phyloP scores from a whole-genome alignment of 2,113 vertebrate genomes.

The Sigmodon hispidus region DNA sequence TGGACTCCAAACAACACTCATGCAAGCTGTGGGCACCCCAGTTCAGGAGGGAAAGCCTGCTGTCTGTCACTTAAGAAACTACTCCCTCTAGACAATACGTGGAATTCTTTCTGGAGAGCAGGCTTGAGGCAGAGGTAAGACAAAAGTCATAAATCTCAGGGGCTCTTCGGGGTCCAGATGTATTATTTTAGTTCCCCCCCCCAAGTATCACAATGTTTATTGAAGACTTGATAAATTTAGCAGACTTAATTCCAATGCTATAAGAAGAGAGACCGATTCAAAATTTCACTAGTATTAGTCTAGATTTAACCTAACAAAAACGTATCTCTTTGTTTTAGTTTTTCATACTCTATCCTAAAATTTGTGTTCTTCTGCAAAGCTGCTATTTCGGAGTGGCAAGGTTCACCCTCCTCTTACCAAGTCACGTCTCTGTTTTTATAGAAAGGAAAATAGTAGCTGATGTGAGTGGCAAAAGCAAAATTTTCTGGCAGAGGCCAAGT shows the following conservation, averaged over 20 bases:
- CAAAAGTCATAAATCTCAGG: neutral
- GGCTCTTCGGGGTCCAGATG: neutral
- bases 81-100: neutral
- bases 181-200: conserved; percentile 60
- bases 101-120: neutral
- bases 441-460: neutral
- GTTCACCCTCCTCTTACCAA: neutral
- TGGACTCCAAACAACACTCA: conserved; percentile 64
- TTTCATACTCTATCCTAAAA: neutral
- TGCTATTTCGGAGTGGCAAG: neutral
- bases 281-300: conserved; percentile 83
- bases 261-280: conserved; percentile 87
- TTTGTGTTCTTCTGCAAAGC: neutral
- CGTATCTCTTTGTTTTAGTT: neutral
- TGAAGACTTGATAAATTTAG: conserved; percentile 95
- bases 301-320: neutral
- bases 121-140: neutral
- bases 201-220: conserved; percentile 98
- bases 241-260: conserved; percentile 93
- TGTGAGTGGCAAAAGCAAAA: neutral
- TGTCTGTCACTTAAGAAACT: neutral
- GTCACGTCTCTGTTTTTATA: neutral
- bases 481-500: neutral
- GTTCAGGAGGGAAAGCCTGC: conserved; percentile 34
- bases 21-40: conserved; percentile 67